Percentiles rank a stretch among this genome's conserved stretches.
Evolutionary conservation across 2,797 vertebrate species (phyloP).

Genomic region (Vireo griseus): DNA sequence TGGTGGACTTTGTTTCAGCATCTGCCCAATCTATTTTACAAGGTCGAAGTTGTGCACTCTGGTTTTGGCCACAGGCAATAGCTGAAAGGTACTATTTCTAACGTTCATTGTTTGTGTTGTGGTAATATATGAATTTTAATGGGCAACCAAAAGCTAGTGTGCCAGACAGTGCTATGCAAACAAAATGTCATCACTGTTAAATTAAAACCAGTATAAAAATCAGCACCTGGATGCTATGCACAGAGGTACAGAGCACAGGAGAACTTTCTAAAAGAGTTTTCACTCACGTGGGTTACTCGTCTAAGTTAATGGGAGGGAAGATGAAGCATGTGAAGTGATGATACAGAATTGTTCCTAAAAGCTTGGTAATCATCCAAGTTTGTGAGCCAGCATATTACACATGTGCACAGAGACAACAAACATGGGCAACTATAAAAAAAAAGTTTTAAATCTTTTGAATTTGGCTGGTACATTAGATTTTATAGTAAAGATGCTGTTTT

Average conservation of each 20-base stretch:
- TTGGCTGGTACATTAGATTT: background rate
- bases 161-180: background rate
- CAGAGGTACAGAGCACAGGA: background rate
- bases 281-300: rapidly evolving
- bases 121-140: background rate
- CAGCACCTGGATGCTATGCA: background rate
- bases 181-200: background rate
- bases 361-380: background rate
- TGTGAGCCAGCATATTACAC: background rate
- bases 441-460: background rate
- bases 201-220: background rate
- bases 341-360: background rate
- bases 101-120: background rate
- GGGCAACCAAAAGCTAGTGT: background rate
- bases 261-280: background rate
- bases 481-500: background rate
- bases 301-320: background rate
- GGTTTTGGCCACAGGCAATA: background rate
- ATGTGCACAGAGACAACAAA: background rate
- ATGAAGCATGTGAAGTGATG: background rate
- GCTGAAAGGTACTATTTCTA: background rate
- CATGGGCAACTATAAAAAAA: background rate
- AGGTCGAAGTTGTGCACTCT: background rate
- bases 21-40: background rate
- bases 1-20: background rate